Percentiles rank a stretch among this genome's conserved stretches.
phyloP scores from a whole-genome alignment of 2,888 invertebrate species.

The Argyra leucocephala region DNA sequence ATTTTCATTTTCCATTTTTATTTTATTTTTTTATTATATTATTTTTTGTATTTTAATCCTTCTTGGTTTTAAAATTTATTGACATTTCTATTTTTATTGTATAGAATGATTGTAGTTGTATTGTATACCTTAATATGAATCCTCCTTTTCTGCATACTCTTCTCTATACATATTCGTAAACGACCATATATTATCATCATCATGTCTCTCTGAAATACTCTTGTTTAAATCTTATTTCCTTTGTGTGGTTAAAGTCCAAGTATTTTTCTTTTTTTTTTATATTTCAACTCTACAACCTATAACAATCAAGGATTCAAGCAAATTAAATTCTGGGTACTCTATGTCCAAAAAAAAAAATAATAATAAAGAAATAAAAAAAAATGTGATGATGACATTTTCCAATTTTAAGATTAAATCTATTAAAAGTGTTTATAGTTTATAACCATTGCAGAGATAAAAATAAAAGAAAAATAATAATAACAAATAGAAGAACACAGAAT shows the following conservation, averaged over 20 bases:
- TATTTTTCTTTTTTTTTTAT: background rate
- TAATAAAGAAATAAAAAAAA: background rate
- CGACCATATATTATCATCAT: background rate
- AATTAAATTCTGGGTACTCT: background rate
- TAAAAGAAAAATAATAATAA: background rate
- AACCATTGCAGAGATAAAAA: conserved; percentile 6
- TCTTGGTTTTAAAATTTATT: background rate
- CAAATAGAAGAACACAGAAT: background rate
- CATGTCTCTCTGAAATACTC: background rate
- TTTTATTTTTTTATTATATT: background rate
- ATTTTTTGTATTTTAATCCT: background rate
- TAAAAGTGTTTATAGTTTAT: conserved; percentile 6
- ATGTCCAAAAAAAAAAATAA: background rate
- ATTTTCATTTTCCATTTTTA: no score
- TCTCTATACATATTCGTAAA: background rate
- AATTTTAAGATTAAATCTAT: conserved; percentile 6
- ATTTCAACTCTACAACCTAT: background rate
- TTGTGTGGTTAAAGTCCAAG: background rate
- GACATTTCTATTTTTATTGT: background rate
- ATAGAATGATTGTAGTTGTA: no score
- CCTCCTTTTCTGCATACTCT: background rate
- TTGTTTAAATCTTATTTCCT: background rate
- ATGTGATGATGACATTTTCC: conserved; percentile 3
- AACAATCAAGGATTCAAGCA: background rate
- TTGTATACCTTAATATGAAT: background rate